Conservation (phyloP, 2,888 invertebrate species). For the Drosophila setosimentum region DNA sequence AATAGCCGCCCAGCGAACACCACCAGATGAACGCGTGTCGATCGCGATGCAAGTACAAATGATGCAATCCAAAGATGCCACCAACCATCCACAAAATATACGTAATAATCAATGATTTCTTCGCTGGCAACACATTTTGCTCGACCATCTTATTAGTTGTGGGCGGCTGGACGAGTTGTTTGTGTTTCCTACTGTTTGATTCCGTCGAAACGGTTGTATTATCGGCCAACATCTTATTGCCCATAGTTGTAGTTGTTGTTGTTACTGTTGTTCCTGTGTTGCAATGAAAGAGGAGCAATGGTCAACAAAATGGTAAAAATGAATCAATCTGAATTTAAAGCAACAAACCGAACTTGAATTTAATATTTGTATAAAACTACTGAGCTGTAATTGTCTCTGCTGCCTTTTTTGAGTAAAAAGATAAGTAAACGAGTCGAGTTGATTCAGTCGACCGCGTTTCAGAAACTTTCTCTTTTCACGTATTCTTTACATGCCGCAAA, state of each 20-base stretch:
- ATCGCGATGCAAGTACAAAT: slow-evolving; percentile 95
- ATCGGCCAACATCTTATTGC: slow-evolving; percentile 3
- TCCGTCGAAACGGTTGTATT: neutral
- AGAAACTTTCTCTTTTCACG: slow-evolving; percentile 81
- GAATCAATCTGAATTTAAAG: neutral
- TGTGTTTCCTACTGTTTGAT: neutral
- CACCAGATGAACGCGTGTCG: slow-evolving; percentile 96
- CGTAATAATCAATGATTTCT: slow-evolving; percentile 89
- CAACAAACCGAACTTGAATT: neutral
- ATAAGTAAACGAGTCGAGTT: neutral
- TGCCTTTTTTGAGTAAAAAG: slow-evolving; percentile 2
- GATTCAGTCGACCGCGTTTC: slow-evolving; percentile 7
- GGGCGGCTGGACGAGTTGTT: slow-evolving; percentile 20
- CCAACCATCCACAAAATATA: slow-evolving; percentile 95
- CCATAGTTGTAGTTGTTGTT: neutral
- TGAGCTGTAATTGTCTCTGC: slow-evolving; percentile 1
- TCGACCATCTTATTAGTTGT: slow-evolving; percentile 31
- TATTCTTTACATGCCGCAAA: slow-evolving; percentile 71
- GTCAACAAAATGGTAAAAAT: neutral
- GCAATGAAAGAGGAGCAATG: neutral
- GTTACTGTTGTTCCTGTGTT: neutral
- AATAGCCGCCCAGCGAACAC: slow-evolving; percentile 93
- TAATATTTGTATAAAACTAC: neutral
- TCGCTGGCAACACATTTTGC: slow-evolving; percentile 62
- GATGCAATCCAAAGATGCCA: slow-evolving; percentile 95